These are phyloP conservation scores for Hoplostethus atlanticus DNA, from an alignment of 2,797 vertebrate species.

Conservation along the genomic window DNA sequence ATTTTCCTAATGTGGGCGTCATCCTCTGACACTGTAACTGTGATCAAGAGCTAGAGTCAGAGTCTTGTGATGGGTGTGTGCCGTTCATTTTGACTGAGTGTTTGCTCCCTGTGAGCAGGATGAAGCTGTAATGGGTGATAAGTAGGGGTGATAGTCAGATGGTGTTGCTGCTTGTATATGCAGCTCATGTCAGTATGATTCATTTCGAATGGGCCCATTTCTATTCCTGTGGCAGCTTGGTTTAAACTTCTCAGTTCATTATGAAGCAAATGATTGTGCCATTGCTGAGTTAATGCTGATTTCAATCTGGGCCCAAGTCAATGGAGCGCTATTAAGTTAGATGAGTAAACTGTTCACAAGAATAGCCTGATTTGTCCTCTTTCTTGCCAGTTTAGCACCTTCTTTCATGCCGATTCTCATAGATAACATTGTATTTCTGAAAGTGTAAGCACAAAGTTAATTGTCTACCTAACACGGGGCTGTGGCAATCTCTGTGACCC, in stretches of 20 bases:
- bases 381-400: slow-evolving; percentile 48
- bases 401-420: slow-evolving; percentile 29
- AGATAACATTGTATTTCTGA: slow-evolving; percentile 31
- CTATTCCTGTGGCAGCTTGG: slow-evolving; percentile 55
- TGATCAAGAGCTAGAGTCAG: too few species aligned
- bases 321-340: slow-evolving; percentile 47
- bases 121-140: slow-evolving; percentile 25
- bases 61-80: not conserved
- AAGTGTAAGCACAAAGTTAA: slow-evolving; percentile 40
- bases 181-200: slow-evolving; percentile 42
- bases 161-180: slow-evolving; percentile 42
- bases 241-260: slow-evolving; percentile 61
- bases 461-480: slow-evolving; percentile 20
- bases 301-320: slow-evolving; percentile 51
- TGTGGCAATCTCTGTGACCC: not conserved
- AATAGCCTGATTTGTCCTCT: slow-evolving; percentile 36
- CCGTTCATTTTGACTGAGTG: slow-evolving; percentile 4
- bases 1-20: too few species aligned
- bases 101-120: slow-evolving; percentile 16
- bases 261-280: slow-evolving; percentile 51
- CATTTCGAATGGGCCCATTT: slow-evolving; percentile 42
- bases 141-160: slow-evolving; percentile 35
- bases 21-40: too few species aligned
- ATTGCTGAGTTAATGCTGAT: slow-evolving; percentile 53
- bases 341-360: slow-evolving; percentile 60